Conservation (phyloP, 2,797 vertebrate species). For the Hypotaenidia okinawae region DNA sequence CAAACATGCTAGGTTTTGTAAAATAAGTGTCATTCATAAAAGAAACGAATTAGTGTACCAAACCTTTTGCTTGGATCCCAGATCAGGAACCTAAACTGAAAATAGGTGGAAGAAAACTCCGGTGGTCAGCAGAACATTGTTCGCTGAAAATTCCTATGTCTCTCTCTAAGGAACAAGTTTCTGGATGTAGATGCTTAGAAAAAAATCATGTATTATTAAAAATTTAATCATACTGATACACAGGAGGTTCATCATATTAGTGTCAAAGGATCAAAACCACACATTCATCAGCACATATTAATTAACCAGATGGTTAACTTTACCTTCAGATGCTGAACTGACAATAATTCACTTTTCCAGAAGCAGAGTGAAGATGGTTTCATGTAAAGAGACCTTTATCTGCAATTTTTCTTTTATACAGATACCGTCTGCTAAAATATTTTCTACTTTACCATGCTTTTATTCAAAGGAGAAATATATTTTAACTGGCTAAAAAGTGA, state of each 20-base stretch:
- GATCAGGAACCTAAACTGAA: neutral
- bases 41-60: neutral
- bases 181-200: neutral
- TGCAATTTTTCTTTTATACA: neutral
- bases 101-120: neutral
- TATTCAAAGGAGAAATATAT: neutral
- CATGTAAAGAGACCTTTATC: neutral
- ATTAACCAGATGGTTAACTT: neutral
- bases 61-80: fast-evolving
- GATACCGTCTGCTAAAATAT: neutral
- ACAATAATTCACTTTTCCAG: neutral
- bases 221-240: neutral
- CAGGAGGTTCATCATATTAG: fast-evolving
- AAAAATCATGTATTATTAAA: neutral
- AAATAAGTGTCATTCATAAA: neutral
- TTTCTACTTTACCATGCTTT: neutral
- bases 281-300: neutral
- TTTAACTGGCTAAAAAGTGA: neutral
- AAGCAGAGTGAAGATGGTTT: neutral
- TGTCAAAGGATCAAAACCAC: neutral
- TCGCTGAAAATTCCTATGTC: neutral
- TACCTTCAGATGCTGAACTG: neutral
- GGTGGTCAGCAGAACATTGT: neutral
- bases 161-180: neutral
- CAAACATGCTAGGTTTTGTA: neutral